Evolutionary conservation across 2,888 invertebrate genomes (phyloP).

Genomic region (Ariolimax columbianus): DNA sequence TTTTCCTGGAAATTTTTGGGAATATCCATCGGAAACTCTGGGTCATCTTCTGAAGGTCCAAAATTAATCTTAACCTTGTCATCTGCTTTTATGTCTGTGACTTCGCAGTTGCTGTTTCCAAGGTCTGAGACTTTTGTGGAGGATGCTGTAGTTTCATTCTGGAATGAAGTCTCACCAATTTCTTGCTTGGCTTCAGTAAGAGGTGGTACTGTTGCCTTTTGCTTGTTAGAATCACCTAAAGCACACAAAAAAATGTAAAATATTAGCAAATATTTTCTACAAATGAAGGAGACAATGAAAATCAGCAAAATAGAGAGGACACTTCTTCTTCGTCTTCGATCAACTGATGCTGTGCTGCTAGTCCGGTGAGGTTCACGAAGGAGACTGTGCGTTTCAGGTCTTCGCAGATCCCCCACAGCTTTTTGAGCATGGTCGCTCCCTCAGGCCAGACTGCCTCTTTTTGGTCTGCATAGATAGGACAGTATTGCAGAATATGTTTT

Average conservation of each 20-base stretch:
- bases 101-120: not conserved
- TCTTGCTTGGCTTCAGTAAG: slow-evolving; percentile 31
- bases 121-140: not conserved
- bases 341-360: too few relatives aligned
- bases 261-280: not conserved
- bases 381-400: too few relatives aligned
- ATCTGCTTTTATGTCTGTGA: not conserved
- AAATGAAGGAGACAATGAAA: not conserved
- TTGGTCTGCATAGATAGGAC: not conserved
- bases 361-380: too few relatives aligned
- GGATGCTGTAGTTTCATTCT: not conserved
- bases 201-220: not conserved
- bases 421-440: too few relatives aligned
- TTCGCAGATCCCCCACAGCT: too few relatives aligned
- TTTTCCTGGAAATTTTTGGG: slow-evolving; percentile 24
- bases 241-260: not conserved
- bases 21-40: slow-evolving; percentile 1
- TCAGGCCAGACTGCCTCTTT: too few relatives aligned
- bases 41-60: slow-evolving; percentile 15
- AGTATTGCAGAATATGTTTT: too few relatives aligned
- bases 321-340: too few relatives aligned
- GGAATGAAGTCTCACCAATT: not conserved
- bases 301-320: too few relatives aligned
- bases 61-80: not conserved
- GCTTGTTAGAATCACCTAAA: not conserved